phyloP scores from a whole-genome alignment of 2,113 vertebrate species.

The Tiliqua scincoides region DNA sequence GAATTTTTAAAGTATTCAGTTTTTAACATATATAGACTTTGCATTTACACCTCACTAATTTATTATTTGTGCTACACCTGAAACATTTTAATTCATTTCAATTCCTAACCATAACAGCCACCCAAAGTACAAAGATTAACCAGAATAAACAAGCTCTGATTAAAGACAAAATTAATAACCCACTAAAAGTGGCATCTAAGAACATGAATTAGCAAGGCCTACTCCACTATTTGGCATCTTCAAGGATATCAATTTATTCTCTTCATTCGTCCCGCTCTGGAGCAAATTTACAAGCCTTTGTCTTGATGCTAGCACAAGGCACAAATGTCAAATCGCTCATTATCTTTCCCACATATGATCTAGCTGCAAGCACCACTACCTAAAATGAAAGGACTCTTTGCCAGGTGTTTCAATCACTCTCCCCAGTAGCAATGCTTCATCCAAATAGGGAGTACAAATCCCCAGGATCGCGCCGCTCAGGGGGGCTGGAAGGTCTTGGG shows the following conservation, averaged over 20 bases:
- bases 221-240: slow-evolving; percentile 42
- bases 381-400: neutral
- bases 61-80: slow-evolving; percentile 70
- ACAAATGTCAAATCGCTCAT: neutral
- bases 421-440: accelerated
- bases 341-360: accelerated
- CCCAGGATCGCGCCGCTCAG: no score
- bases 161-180: slow-evolving; percentile 78
- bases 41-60: slow-evolving; percentile 59
- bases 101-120: slow-evolving; percentile 64
- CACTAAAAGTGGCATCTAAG: slow-evolving; percentile 54
- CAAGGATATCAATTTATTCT: slow-evolving; percentile 65
- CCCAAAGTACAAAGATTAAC: slow-evolving; percentile 65
- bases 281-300: slow-evolving; percentile 16
- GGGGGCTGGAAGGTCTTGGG: no score
- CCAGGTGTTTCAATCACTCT: neutral
- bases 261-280: slow-evolving; percentile 38
- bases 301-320: accelerated
- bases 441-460: neutral
- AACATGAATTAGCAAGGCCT: slow-evolving; percentile 66
- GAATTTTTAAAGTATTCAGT: slow-evolving; percentile 20
- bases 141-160: slow-evolving; percentile 72
- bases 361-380: neutral
- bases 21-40: slow-evolving; percentile 3
- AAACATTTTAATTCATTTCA: slow-evolving; percentile 73